phyloP scores from a whole-genome alignment of 2,113 vertebrate genomes.

The Sinocyclocheilus grahami region DNA sequence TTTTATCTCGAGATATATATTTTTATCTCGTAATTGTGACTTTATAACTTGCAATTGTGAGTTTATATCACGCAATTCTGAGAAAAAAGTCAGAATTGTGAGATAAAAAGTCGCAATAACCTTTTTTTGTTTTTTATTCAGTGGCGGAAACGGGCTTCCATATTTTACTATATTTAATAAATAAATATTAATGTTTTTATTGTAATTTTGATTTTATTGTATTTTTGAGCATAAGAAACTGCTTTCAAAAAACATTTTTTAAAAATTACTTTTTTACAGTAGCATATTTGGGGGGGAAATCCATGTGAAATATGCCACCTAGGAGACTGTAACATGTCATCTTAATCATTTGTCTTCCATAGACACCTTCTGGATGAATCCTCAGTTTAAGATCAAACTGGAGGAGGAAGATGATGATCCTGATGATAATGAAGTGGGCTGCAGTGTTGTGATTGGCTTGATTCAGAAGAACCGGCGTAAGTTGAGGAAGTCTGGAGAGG shows the following conservation, averaged over 20 bases:
- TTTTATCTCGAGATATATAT: no score
- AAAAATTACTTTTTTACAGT: not conserved
- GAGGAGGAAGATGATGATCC: conserved; percentile 79
- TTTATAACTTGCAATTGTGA: no score
- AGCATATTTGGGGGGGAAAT: not conserved
- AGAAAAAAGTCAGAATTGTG: no score
- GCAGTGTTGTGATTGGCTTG: conserved; percentile 80
- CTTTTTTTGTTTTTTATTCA: no score
- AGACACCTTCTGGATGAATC: conserved; percentile 88
- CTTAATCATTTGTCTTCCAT: not conserved
- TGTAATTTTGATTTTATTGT: not conserved
- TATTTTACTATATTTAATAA: not conserved
- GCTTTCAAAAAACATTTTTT: not conserved
- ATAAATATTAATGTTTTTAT: not conserved
- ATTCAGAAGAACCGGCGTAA: conserved; percentile 86
- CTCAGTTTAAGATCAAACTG: conserved; percentile 82
- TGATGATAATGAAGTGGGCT: conserved; percentile 73
- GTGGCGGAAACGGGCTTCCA: no score
- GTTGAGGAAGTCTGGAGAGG: conserved; percentile 78
- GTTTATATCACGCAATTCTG: no score
- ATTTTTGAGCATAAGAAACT: not conserved
- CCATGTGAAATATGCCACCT: not conserved
- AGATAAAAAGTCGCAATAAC: no score
- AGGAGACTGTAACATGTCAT: not conserved
- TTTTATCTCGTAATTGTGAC: no score